Conservation (phyloP, 2,888 invertebrate genomes). For the Drosophila mercatorum region DNA sequence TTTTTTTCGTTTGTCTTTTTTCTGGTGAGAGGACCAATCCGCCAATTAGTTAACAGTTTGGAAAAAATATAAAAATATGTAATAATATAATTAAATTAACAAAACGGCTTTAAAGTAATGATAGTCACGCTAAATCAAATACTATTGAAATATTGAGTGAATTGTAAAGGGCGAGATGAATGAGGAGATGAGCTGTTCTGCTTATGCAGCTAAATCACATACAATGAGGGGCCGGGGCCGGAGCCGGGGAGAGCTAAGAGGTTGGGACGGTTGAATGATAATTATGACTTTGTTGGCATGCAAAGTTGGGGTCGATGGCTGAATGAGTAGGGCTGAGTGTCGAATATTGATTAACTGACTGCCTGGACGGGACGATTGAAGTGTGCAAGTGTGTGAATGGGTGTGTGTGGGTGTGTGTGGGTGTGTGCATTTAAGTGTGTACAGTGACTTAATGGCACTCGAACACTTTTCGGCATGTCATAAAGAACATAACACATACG, state of each 20-base stretch:
- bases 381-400: constrained; percentile 25
- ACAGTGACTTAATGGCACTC: constrained; percentile 75
- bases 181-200: constrained; percentile 29
- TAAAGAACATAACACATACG: constrained; percentile 64
- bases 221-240: not conserved
- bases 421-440: constrained; percentile 61
- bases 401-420: constrained; percentile 18
- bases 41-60: constrained; percentile 80
- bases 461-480: constrained; percentile 77
- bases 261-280: constrained; percentile 31
- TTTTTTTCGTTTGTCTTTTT: constrained; percentile 13
- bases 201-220: constrained; percentile 44
- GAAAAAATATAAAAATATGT: constrained; percentile 18
- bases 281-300: constrained; percentile 69
- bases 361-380: constrained; percentile 35
- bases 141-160: constrained; percentile 61
- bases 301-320: constrained; percentile 46
- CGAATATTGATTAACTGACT: constrained; percentile 69
- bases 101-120: constrained; percentile 33
- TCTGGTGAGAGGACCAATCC: constrained; percentile 80
- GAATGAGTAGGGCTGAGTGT: constrained; percentile 48
- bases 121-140: constrained; percentile 21
- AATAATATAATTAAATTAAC: constrained; percentile 32
- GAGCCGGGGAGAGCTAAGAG: not conserved
- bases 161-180: constrained; percentile 33